Evolutionary conservation across 2,113 vertebrate genomes (phyloP).

Genomic region (Chaetodon auriga): DNA sequence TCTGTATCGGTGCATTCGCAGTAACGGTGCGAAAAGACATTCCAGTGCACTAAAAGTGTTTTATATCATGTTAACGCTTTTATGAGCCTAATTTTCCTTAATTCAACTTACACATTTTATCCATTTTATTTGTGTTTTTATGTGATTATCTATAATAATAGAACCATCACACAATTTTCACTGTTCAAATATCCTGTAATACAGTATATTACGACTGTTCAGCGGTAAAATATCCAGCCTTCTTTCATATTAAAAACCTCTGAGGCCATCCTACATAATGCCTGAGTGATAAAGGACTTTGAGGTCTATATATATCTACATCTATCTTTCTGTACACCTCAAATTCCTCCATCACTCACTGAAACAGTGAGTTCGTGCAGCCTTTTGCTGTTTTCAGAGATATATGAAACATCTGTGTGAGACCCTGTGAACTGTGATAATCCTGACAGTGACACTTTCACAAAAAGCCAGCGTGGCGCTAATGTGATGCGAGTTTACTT

Average conservation of each 20-base stretch:
- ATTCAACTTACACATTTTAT: background rate
- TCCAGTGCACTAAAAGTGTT: too few species aligned
- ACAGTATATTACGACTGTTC: background rate
- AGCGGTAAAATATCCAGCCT: background rate
- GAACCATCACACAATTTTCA: background rate
- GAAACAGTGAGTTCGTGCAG: background rate
- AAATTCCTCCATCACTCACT: too few species aligned
- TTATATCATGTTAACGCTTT: too few species aligned
- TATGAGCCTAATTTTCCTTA: background rate
- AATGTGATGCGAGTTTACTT: background rate
- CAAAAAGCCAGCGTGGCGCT: background rate
- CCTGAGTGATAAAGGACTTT: too few species aligned
- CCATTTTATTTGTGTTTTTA: too few species aligned
- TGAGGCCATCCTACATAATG: background rate
- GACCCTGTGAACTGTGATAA: background rate
- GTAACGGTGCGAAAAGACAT: too few species aligned
- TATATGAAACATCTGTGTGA: slow-evolving; percentile 1
- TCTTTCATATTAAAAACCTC: background rate
- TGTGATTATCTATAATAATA: background rate
- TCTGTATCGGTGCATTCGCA: background rate
- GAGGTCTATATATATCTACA: too few species aligned
- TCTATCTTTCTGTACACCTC: too few species aligned
- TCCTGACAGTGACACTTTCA: background rate
- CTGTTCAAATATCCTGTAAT: background rate
- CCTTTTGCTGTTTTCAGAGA: background rate